Evolutionary conservation across 2,888 invertebrate genomes (phyloP).

Genomic region (Nomada fabriciana): DNA sequence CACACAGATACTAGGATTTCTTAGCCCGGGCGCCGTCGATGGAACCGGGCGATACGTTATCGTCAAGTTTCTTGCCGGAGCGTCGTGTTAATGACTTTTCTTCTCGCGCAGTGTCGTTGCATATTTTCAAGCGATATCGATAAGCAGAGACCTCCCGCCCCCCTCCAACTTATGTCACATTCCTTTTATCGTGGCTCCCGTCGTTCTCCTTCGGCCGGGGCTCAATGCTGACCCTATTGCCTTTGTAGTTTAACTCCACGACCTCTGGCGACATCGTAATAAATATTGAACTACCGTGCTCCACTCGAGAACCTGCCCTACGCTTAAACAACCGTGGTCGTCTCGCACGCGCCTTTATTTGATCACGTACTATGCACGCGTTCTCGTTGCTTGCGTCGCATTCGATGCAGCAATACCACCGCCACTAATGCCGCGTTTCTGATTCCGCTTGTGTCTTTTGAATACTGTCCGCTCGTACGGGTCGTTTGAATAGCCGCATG

Average conservation of each 20-base stretch:
- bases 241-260: constrained; percentile 47
- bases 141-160: constrained; percentile 29
- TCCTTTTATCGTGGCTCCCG: constrained; percentile 41
- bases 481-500: background rate
- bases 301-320: constrained; percentile 19
- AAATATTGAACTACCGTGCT: constrained; percentile 55
- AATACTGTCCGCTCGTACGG: no score
- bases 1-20: constrained; percentile 17
- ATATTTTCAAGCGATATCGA: constrained; percentile 60
- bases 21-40: constrained; percentile 33
- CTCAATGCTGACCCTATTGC: constrained; percentile 31
- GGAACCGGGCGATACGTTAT: constrained; percentile 54
- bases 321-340: constrained; percentile 18
- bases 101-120: constrained; percentile 33
- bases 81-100: constrained; percentile 61
- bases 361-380: constrained; percentile 12
- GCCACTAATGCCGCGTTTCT: background rate
- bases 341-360: constrained; percentile 29
- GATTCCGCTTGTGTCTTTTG: background rate
- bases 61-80: constrained; percentile 44
- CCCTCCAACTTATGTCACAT: constrained; percentile 52
- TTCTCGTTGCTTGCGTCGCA: background rate
- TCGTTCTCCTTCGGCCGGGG: constrained; percentile 31
- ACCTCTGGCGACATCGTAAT: constrained; percentile 58
- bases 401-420: background rate